phyloP scores from a whole-genome alignment of 1,140 invertebrate genomes.

The Eupristina koningsbergeri region DNA sequence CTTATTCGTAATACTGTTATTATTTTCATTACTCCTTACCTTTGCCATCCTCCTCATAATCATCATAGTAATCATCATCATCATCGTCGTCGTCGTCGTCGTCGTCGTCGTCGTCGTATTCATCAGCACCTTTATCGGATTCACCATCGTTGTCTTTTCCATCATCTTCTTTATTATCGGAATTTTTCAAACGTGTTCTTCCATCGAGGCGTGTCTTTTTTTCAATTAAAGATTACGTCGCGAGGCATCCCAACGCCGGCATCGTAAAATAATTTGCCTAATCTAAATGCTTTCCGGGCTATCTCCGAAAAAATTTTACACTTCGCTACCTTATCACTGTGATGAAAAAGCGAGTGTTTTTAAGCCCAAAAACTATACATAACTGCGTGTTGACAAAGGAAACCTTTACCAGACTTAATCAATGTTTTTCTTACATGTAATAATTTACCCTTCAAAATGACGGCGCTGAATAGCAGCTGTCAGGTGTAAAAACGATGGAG shows the following conservation, averaged over 20 bases:
- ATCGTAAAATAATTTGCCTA: not conserved
- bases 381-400: not conserved
- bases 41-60: not conserved
- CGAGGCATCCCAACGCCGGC: too few relatives aligned
- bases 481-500: not conserved
- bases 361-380: not conserved
- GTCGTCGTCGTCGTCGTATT: not conserved
- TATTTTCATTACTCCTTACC: slow-evolving; percentile 21
- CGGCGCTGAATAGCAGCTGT: not conserved
- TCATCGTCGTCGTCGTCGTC: not conserved
- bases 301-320: not conserved
- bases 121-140: not conserved
- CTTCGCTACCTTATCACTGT: not conserved
- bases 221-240: too few relatives aligned
- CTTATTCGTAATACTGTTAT: slow-evolving; percentile 26
- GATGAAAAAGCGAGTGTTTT: not conserved
- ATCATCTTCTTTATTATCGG: not conserved
- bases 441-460: not conserved
- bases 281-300: not conserved
- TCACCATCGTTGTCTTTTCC: not conserved
- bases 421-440: not conserved
- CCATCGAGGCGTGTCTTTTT: not conserved
- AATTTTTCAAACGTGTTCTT: not conserved
- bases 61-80: not conserved
- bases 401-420: not conserved